phyloP scores from a whole-genome alignment of 1,140 invertebrate genomes.

The Lethocerus indicus region DNA sequence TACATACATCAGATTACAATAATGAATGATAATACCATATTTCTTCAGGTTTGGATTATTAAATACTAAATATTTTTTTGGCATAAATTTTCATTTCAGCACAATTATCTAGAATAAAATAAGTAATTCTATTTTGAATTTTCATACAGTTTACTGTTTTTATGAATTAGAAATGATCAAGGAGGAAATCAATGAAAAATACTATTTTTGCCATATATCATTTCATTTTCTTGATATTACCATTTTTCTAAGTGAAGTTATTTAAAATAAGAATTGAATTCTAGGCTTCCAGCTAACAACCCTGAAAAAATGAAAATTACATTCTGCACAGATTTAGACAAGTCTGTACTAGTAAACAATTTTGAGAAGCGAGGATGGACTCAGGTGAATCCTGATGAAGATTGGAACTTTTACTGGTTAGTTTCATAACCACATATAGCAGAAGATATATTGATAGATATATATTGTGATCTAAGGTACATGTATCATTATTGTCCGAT shows the following conservation, averaged over 20 bases:
- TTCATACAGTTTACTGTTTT: neutral
- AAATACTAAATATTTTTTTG: too few relatives aligned
- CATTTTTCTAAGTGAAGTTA: neutral
- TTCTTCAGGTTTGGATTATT: too few relatives aligned
- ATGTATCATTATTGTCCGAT: too few relatives aligned
- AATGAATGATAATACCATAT: too few relatives aligned
- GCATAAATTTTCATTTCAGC: too few relatives aligned
- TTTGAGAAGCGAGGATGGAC: constrained; percentile 87
- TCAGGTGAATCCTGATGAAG: constrained; percentile 79
- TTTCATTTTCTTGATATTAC: neutral
- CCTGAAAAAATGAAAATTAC: constrained; percentile 33
- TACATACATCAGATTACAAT: too few relatives aligned
- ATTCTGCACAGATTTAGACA: constrained; percentile 86
- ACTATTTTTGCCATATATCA: neutral
- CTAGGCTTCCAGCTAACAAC: constrained; percentile 24
- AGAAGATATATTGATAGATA: too few relatives aligned
- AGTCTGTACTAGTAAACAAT: constrained; percentile 86
- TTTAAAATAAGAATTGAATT: neutral
- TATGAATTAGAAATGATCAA: neutral
- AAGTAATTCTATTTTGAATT: neutral
- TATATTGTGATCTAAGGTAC: too few relatives aligned
- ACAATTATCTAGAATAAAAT: too few relatives aligned
- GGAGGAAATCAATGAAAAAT: neutral
- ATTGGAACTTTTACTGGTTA: constrained; percentile 97
- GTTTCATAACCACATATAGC: too few relatives aligned